phyloP scores from a whole-genome alignment of 30 jellyfish, hydroid and myxozoan genomes.

The Turritopsis dohrnii region DNA sequence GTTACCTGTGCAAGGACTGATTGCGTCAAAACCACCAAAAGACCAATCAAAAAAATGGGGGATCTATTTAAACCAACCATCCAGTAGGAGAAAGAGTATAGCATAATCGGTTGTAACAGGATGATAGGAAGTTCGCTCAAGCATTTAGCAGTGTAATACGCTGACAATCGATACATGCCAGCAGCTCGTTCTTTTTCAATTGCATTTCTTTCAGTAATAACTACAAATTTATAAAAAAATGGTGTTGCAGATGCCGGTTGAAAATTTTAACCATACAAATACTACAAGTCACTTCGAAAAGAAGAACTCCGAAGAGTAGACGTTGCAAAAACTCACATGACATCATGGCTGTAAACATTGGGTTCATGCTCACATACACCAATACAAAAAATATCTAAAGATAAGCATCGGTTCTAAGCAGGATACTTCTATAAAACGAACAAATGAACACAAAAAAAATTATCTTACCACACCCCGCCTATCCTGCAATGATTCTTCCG shows the following conservation, averaged over 20 bases:
- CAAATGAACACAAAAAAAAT: not conserved
- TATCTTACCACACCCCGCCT: constrained; percentile 51
- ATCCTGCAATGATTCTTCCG: constrained; percentile 38
- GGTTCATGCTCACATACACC: constrained; percentile 37
- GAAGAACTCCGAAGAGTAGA: not conserved
- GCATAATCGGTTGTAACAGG: constrained; percentile 39
- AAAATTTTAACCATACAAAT: no score
- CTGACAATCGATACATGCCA: constrained; percentile 75
- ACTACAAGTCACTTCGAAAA: not conserved
- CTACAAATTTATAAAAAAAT: not conserved
- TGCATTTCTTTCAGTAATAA: constrained; percentile 50
- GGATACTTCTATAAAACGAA: not conserved
- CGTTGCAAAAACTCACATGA: constrained; percentile 36
- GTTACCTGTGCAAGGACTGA: constrained; percentile 55
- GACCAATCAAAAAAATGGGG: constrained; percentile 27
- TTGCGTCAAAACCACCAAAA: constrained; percentile 13
- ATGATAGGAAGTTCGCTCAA: constrained; percentile 50
- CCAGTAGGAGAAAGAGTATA: constrained; percentile 57
- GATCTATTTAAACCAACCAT: constrained; percentile 63
- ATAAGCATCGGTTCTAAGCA: not conserved
- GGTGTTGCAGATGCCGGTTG: no score
- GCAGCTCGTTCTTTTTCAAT: constrained; percentile 68
- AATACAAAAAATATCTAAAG: constrained; percentile 44
- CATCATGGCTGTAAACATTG: constrained; percentile 38
- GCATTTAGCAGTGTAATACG: constrained; percentile 53